phyloP scores from a whole-genome alignment of 92 coral and sea anemone genomes.

The Parazoanthus swiftii region DNA sequence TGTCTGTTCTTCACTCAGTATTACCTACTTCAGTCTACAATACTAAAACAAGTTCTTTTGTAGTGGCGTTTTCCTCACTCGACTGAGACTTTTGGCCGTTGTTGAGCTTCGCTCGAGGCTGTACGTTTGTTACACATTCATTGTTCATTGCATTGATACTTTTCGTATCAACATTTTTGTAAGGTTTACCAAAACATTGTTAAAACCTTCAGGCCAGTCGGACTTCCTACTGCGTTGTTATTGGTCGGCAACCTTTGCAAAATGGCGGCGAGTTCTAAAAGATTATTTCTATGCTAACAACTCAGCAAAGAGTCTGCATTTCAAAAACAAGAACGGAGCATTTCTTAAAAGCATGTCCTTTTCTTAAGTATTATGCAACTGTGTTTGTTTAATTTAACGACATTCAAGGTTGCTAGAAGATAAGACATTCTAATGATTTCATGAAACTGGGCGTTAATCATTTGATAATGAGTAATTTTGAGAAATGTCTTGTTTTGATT shows the following conservation, averaged over 20 bases:
- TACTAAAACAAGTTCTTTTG: not conserved
- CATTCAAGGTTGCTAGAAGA: not conserved
- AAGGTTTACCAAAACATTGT: conserved; percentile 20
- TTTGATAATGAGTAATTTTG: conserved; percentile 51
- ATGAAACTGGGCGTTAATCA: conserved; percentile 51
- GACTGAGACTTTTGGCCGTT: not conserved
- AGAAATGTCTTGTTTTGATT: conserved; percentile 45
- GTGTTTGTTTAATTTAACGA: not conserved
- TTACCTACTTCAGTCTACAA: not conserved
- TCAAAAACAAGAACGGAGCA: no score
- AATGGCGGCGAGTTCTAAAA: conserved; percentile 37
- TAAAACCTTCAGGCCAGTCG: conserved; percentile 9
- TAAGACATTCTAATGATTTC: conserved; percentile 38
- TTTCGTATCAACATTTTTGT: conserved; percentile 23
- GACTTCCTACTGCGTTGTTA: conserved; percentile 39
- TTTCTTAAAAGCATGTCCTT: not conserved
- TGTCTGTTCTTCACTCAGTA: not conserved
- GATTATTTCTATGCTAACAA: not conserved
- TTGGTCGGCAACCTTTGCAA: conserved; percentile 26
- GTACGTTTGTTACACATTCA: not conserved
- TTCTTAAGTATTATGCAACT: not conserved
- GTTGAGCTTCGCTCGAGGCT: not conserved
- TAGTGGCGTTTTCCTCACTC: not conserved
- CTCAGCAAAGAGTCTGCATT: not conserved
- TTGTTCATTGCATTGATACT: conserved; percentile 10